Conservation (phyloP, 2,888 invertebrate species). For the Acholoe squamosa region DNA sequence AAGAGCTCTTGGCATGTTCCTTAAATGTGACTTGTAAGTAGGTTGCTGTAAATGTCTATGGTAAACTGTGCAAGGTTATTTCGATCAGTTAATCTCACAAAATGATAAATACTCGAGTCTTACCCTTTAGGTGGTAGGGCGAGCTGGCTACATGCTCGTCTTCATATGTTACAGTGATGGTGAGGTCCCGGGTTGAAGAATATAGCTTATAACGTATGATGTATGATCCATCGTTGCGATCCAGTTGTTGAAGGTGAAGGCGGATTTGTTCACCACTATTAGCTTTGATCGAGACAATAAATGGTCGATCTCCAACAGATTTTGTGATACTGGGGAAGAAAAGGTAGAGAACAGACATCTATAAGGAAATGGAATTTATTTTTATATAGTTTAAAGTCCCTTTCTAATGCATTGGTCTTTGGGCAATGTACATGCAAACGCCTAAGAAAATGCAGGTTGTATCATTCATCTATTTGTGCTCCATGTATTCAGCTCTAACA, state of each 20-base stretch:
- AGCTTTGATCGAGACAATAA: conserved; percentile 85
- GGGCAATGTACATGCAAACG: too few species aligned
- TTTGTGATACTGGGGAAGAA: conserved; percentile 85
- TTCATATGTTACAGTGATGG: conserved; percentile 88
- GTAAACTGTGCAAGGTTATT: too few species aligned
- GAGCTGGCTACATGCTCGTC: conserved; percentile 87
- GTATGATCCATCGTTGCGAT: conserved; percentile 92
- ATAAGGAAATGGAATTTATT: too few species aligned
- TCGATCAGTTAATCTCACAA: too few species aligned
- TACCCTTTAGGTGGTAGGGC: conserved; percentile 88
- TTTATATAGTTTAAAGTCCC: too few species aligned
- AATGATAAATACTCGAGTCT: background rate
- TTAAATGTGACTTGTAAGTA: too few species aligned
- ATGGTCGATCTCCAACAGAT: conserved; percentile 84
- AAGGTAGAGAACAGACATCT: background rate
- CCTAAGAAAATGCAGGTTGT: too few species aligned
- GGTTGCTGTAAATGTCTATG: too few species aligned
- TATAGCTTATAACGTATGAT: conserved; percentile 88
- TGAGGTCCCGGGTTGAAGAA: conserved; percentile 87
- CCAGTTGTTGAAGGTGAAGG: conserved; percentile 90
- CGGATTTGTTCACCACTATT: conserved; percentile 82
- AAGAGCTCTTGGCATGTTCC: too few species aligned
- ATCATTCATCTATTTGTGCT: too few species aligned
- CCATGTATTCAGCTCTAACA: too few species aligned
- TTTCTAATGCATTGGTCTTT: too few species aligned